Evolutionary conservation across 2,888 invertebrate species (phyloP).

Genomic region (Caenorhabditis sp.): DNA sequence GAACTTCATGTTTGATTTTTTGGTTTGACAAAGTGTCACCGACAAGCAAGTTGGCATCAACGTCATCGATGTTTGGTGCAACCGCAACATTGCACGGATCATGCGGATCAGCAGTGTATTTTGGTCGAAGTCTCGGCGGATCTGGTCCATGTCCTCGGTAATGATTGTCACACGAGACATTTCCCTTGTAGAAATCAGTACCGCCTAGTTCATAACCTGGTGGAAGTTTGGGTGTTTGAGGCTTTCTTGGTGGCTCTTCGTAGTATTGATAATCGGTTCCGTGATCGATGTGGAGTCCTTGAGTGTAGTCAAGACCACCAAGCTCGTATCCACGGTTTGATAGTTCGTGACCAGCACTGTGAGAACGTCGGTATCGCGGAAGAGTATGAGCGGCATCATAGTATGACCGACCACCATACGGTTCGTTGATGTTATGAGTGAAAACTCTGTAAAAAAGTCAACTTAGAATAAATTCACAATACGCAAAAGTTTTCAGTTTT

Average conservation of each 20-base stretch:
- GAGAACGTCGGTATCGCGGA: slow-evolving; percentile 26
- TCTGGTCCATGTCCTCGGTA: slow-evolving; percentile 68
- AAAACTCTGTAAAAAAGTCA: slow-evolving; percentile 19
- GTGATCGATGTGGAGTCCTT: slow-evolving; percentile 47
- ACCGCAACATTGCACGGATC: slow-evolving; percentile 61
- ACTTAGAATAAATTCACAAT: too few species aligned
- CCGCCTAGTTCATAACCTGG: slow-evolving; percentile 52
- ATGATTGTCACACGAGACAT: slow-evolving; percentile 40
- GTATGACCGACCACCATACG: slow-evolving; percentile 33
- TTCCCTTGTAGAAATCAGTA: slow-evolving; percentile 52
- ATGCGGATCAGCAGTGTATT: slow-evolving; percentile 63
- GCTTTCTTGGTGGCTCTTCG: slow-evolving; percentile 33
- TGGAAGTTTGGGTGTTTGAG: slow-evolving; percentile 25
- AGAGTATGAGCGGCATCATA: slow-evolving; percentile 43
- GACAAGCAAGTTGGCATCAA: slow-evolving; percentile 52
- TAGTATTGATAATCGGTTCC: slow-evolving; percentile 45
- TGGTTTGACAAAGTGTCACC: slow-evolving; percentile 67
- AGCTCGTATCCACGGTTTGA: slow-evolving; percentile 44
- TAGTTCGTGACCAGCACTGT: slow-evolving; percentile 34
- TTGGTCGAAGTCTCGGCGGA: slow-evolving; percentile 59
- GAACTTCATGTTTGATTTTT: slow-evolving; percentile 51
- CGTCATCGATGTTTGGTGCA: slow-evolving; percentile 55
- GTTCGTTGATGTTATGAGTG: slow-evolving; percentile 45
- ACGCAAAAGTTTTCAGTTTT: background rate
- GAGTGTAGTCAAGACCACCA: slow-evolving; percentile 55